Percentiles rank a stretch among this genome's conserved stretches.
These are phyloP conservation scores for Dione juno DNA, from an alignment of 2,888 invertebrate genomes.

Conservation along the genomic window DNA sequence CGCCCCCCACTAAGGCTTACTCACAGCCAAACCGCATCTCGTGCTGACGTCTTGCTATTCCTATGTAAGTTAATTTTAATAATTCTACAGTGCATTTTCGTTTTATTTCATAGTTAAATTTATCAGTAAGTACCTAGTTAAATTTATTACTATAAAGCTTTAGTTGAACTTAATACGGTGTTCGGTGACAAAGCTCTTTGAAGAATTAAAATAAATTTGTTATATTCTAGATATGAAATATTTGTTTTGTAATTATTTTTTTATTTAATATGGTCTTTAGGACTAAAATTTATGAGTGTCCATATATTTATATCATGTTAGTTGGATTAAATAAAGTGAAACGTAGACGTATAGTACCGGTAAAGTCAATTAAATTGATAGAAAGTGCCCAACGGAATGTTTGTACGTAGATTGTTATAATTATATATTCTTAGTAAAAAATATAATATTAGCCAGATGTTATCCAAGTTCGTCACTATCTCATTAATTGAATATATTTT, in stretches of 20 bases:
- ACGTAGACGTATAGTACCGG: neutral
- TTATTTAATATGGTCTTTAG: too few relatives aligned
- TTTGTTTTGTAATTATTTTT: too few relatives aligned
- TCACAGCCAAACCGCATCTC: constrained; percentile 51
- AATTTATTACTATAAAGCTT: neutral
- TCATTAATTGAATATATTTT: too few relatives aligned
- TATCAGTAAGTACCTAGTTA: constrained; percentile 14
- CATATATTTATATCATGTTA: too few relatives aligned
- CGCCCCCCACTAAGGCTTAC: constrained; percentile 63
- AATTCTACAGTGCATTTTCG: constrained; percentile 21
- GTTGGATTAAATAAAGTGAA: neutral
- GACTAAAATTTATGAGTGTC: too few relatives aligned
- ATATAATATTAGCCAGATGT: too few relatives aligned
- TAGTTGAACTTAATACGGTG: too few relatives aligned
- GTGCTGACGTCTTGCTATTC: constrained; percentile 37
- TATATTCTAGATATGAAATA: too few relatives aligned
- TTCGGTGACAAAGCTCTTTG: too few relatives aligned
- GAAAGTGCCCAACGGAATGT: neutral
- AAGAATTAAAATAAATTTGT: too few relatives aligned
- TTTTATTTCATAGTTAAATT: neutral
- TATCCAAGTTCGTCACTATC: too few relatives aligned
- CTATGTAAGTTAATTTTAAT: constrained; percentile 56
- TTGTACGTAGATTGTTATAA: neutral
- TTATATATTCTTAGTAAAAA: neutral
- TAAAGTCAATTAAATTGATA: neutral